Percentiles rank a stretch among this genome's conserved stretches.
phyloP scores from a whole-genome alignment of 1,140 invertebrate species.

The Drosophila pachea region DNA sequence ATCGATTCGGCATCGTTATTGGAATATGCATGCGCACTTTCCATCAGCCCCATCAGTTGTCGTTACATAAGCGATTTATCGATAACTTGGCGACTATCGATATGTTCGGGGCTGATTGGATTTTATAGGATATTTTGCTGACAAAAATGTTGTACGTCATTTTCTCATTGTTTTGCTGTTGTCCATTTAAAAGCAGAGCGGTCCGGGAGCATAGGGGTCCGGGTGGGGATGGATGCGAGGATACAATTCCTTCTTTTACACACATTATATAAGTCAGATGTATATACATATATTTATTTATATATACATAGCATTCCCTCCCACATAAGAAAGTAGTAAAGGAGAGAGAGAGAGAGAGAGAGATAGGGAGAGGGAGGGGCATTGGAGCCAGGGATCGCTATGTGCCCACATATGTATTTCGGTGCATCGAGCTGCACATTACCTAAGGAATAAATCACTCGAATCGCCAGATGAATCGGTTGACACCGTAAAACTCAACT shows the following conservation, averaged over 20 bases:
- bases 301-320: constrained; percentile 26
- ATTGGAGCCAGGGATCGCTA: not conserved
- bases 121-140: constrained; percentile 3
- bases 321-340: constrained; percentile 23
- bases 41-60: too few species aligned
- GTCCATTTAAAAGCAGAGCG: not conserved
- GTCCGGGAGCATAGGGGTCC: not conserved
- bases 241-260: not conserved
- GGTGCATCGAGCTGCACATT: constrained; percentile 50
- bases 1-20: too few species aligned
- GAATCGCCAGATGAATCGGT: constrained; percentile 31
- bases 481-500: constrained; percentile 59
- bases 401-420: constrained; percentile 7
- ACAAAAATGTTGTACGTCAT: not conserved
- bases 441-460: constrained; percentile 69
- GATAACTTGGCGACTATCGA: not conserved
- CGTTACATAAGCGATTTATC: not conserved
- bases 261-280: constrained; percentile 31
- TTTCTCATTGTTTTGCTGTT: constrained; percentile 29
- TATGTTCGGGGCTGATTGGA: not conserved
- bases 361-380: too few species aligned
- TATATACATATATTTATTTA: constrained; percentile 18
- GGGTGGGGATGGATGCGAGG: too few species aligned
- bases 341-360: constrained; percentile 5
- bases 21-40: too few species aligned